A percentile compares a stretch with the other conserved stretches of the same genome.
These are phyloP conservation scores for Microchrysa polita DNA, from an alignment of 2,888 invertebrate genomes.

Conservation along the genomic window DNA sequence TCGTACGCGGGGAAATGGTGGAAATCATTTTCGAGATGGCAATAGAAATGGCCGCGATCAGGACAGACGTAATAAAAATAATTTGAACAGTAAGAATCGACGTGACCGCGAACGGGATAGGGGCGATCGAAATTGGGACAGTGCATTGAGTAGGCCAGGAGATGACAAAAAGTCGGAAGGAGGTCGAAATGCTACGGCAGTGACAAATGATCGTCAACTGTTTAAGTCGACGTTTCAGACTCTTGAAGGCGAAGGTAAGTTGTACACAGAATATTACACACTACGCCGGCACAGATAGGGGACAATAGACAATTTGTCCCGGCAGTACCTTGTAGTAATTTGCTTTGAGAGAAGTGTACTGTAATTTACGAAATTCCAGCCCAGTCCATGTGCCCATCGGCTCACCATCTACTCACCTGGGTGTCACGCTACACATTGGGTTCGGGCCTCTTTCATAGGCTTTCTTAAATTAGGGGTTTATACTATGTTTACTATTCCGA, in stretches of 20 bases:
- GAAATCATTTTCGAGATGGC: conserved; percentile 36
- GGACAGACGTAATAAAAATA: conserved; percentile 32
- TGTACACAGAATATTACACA: too few species aligned
- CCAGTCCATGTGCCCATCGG: too few species aligned
- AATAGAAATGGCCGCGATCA: conserved; percentile 28
- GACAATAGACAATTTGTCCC: too few species aligned
- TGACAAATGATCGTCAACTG: conserved; percentile 43
- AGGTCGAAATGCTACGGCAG: conserved; percentile 33
- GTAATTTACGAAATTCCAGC: too few species aligned
- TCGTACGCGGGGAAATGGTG: conserved; percentile 30
- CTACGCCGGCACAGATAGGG: neutral
- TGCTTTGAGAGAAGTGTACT: too few species aligned
- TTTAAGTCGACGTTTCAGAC: conserved; percentile 53
- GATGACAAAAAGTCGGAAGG: conserved; percentile 26
- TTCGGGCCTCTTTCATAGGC: too few species aligned
- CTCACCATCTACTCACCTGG: too few species aligned
- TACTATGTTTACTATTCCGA: too few species aligned
- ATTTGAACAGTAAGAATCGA: conserved; percentile 8
- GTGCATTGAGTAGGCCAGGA: conserved; percentile 35
- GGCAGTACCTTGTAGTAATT: too few species aligned
- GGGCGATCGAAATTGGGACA: conserved; percentile 40
- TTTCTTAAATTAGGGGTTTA: too few species aligned
- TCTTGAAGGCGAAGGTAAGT: conserved; percentile 50
- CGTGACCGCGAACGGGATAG: conserved; percentile 26
- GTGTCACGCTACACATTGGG: too few species aligned